These are phyloP conservation scores for Karalla daura DNA, from an alignment of 2,797 vertebrate species.

Conservation along the genomic window DNA sequence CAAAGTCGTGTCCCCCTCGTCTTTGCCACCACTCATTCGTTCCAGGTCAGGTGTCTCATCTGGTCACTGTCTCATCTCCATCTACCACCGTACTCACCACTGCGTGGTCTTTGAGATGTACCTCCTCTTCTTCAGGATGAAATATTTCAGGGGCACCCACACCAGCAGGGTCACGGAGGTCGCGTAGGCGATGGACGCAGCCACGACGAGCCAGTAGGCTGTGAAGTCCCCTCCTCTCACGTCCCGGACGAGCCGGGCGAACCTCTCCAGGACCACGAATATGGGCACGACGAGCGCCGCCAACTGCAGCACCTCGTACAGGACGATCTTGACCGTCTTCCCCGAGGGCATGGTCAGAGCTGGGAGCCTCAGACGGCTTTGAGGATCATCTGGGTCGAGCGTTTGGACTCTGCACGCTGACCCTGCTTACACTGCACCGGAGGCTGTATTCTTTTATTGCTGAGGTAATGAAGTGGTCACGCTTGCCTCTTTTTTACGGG, in stretches of 20 bases:
- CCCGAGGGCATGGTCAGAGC: slow-evolving; percentile 70
- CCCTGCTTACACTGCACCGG: slow-evolving; percentile 78
- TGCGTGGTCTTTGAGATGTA: slow-evolving; percentile 73
- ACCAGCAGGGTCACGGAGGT: slow-evolving; percentile 84
- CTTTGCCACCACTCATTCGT: background rate
- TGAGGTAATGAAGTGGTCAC: slow-evolving; percentile 71
- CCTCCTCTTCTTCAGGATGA: slow-evolving; percentile 74
- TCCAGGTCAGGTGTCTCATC: background rate
- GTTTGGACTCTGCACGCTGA: slow-evolving; percentile 82
- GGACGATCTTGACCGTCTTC: slow-evolving; percentile 81
- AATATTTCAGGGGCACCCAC: slow-evolving; percentile 88
- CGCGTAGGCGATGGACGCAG: slow-evolving; percentile 85
- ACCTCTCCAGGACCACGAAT: slow-evolving; percentile 79
- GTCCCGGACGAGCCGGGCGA: slow-evolving; percentile 63
- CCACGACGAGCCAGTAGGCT: slow-evolving; percentile 87
- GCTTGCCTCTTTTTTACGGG: slow-evolving; percentile 66
- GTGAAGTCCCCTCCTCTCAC: slow-evolving; percentile 51
- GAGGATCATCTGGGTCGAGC: slow-evolving; percentile 53
- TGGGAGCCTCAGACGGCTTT: slow-evolving; percentile 34
- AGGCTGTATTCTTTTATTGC: slow-evolving; percentile 76
- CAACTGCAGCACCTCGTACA: slow-evolving; percentile 84
- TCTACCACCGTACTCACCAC: slow-evolving; percentile 81
- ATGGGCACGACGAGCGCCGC: slow-evolving; percentile 70
- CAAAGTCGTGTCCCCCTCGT: background rate
- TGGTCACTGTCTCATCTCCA: background rate